Conservation (phyloP, 2,113 vertebrate species). For the Siniperca knerii region DNA sequence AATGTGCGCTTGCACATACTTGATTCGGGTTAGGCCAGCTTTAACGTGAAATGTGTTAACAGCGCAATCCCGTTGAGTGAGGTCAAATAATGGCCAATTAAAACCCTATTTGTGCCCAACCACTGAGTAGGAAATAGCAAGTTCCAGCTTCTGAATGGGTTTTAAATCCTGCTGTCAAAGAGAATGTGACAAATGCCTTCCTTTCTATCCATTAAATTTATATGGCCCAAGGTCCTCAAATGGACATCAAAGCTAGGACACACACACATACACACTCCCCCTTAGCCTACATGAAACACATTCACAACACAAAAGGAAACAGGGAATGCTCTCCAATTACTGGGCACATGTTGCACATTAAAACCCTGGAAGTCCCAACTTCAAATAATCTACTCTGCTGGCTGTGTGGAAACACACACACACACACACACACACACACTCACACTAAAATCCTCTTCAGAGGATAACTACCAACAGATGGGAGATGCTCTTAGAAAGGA, state of each 20-base stretch:
- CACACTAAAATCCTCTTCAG: slow-evolving; percentile 66
- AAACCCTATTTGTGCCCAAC: slow-evolving; percentile 65
- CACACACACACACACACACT: slow-evolving; percentile 45
- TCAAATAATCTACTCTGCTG: slow-evolving; percentile 78
- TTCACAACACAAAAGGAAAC: slow-evolving; percentile 77
- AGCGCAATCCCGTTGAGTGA: slow-evolving; percentile 49
- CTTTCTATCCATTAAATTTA: slow-evolving; percentile 77
- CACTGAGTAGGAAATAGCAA: slow-evolving; percentile 54
- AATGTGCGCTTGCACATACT: no score
- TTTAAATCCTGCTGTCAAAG: slow-evolving; percentile 72
- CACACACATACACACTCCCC: slow-evolving; percentile 44
- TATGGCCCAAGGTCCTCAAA: slow-evolving; percentile 68
- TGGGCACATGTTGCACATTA: slow-evolving; percentile 82
- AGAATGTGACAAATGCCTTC: slow-evolving; percentile 77
- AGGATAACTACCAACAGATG: slow-evolving; percentile 80
- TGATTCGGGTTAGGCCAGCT: background rate
- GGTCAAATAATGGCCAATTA: slow-evolving; percentile 77
- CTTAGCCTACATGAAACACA: slow-evolving; percentile 70
- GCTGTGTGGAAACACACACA: slow-evolving; percentile 60
- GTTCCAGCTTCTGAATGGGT: slow-evolving; percentile 49
- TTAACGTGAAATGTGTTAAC: slow-evolving; percentile 67
- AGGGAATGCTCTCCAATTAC: slow-evolving; percentile 79
- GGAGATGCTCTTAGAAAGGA: slow-evolving; percentile 66
- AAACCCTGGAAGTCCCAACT: slow-evolving; percentile 79
- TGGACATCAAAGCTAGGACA: slow-evolving; percentile 78